A percentile compares a stretch with the other conserved stretches of the same genome.
These are phyloP conservation scores for Antigone vipio DNA, from an alignment of 2,113 vertebrate species.

Conservation along the genomic window DNA sequence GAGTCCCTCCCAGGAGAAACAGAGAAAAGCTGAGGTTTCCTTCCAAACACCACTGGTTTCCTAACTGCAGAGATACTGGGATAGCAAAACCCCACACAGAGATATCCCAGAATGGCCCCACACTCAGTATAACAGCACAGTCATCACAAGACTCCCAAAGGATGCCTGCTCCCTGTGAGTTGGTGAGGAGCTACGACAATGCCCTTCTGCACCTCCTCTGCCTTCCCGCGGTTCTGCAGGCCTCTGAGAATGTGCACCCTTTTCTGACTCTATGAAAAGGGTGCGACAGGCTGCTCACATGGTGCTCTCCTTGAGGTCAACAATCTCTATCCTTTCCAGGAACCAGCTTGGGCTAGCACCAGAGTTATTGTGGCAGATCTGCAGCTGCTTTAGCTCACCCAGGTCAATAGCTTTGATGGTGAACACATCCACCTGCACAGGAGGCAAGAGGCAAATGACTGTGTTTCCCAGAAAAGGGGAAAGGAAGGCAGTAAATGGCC, in stretches of 20 bases:
- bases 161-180: neutral
- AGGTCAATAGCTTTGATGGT: constrained; percentile 86
- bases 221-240: accelerated
- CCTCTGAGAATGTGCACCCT: neutral
- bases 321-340: constrained; percentile 89
- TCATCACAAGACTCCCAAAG: neutral
- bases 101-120: neutral
- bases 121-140: accelerated
- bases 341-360: constrained; percentile 88
- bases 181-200: accelerated
- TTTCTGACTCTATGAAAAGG: accelerated
- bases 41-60: neutral
- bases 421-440: constrained; percentile 86
- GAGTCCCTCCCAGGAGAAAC: neutral
- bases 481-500: neutral
- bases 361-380: constrained; percentile 91
- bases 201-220: neutral
- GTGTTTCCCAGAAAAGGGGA: neutral
- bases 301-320: constrained; percentile 86
- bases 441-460: neutral
- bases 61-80: neutral
- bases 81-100: accelerated
- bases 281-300: constrained; percentile 77
- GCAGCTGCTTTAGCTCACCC: constrained; percentile 87
- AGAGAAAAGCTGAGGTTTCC: neutral